phyloP scores from a whole-genome alignment of 2,797 vertebrate species.

The Denticeps clupeoides region DNA sequence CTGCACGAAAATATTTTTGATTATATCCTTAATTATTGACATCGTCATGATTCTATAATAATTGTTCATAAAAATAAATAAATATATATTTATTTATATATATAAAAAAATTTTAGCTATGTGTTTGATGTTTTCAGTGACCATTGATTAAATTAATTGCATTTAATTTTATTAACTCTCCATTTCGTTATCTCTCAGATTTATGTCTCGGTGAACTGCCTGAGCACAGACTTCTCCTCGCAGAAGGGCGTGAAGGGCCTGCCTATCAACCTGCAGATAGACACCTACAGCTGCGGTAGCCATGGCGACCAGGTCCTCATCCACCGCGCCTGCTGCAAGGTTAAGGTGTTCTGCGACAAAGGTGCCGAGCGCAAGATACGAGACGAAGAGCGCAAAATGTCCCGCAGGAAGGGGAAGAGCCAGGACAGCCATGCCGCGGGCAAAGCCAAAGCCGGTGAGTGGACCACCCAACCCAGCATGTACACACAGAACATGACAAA shows the following conservation, averaged over 20 bases:
- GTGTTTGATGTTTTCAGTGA: not conserved
- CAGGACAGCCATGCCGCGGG: slow-evolving; percentile 21
- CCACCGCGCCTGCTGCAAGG: slow-evolving; percentile 70
- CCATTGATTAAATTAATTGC: not conserved
- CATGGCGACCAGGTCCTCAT: slow-evolving; percentile 66
- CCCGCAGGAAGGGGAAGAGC: slow-evolving; percentile 69
- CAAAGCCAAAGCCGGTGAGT: not conserved
- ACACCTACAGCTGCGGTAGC: slow-evolving; percentile 69
- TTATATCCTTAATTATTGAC: no score
- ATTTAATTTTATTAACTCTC: not conserved
- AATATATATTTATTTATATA: no score
- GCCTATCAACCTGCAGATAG: slow-evolving; percentile 66
- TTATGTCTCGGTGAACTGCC: slow-evolving; percentile 69
- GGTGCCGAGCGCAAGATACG: slow-evolving; percentile 73
- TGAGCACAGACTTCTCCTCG: slow-evolving; percentile 76
- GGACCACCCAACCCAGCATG: not conserved
- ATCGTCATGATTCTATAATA: no score
- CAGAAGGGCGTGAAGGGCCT: slow-evolving; percentile 72
- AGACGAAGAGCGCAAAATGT: slow-evolving; percentile 71
- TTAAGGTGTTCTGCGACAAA: slow-evolving; percentile 78
- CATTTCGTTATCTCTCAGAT: slow-evolving; percentile 44
- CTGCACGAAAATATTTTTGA: no score
- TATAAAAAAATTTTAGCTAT: not conserved
- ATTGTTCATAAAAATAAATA: no score
- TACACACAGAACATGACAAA: not conserved